These are phyloP conservation scores for Galerucella pusilla DNA, from an alignment of 2,888 invertebrate species.

Conservation along the genomic window DNA sequence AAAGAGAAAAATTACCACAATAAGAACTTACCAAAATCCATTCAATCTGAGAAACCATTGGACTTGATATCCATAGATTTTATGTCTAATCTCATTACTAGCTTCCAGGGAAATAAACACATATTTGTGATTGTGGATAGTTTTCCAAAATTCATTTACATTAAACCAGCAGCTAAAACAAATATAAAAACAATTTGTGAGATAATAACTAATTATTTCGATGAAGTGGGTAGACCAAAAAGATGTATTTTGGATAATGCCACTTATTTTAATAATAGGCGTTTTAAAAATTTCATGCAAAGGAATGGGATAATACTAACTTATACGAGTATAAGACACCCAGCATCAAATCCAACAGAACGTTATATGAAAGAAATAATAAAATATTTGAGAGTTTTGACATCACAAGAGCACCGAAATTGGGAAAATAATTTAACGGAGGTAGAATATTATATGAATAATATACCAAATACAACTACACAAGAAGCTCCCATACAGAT, in stretches of 20 bases:
- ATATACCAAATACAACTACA: too few species aligned
- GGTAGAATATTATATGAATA: too few species aligned
- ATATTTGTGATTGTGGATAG: conserved; percentile 33
- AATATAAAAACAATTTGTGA: conserved; percentile 21
- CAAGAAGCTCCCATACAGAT: too few species aligned
- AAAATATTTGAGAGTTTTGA: conserved; percentile 13
- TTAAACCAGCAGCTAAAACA: conserved; percentile 22
- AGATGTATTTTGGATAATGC: too few species aligned
- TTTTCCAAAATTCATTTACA: conserved; percentile 34
- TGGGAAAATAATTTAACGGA: too few species aligned
- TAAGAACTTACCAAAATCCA: conserved; percentile 17
- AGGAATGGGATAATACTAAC: neutral
- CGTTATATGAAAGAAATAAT: neutral
- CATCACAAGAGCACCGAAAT: too few species aligned
- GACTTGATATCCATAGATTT: conserved; percentile 29
- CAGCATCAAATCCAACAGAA: conserved; percentile 15
- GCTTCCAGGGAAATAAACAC: conserved; percentile 17
- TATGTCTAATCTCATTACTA: conserved; percentile 17
- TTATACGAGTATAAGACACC: conserved; percentile 15
- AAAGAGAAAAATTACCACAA: conserved; percentile 24
- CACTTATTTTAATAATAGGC: neutral
- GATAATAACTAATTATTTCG: neutral
- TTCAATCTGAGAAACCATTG: conserved; percentile 16
- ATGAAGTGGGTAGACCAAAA: too few species aligned
- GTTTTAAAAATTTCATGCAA: neutral